Percentiles rank a stretch among this genome's conserved stretches.
These are phyloP conservation scores for Dromius quadrimaculatus DNA, from an alignment of 2,888 invertebrate genomes.

Conservation along the genomic window DNA sequence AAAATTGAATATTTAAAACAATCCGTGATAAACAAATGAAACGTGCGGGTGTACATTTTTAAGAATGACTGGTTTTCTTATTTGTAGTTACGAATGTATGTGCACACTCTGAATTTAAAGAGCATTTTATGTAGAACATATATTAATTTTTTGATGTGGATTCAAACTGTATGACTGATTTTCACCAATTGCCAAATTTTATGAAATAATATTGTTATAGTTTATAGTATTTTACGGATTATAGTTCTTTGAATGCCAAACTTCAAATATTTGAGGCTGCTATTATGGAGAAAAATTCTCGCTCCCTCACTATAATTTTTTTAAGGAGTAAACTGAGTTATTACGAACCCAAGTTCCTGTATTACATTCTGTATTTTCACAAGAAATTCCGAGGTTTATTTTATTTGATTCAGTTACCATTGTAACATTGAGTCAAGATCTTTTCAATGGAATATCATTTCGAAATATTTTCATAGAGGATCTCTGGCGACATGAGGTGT, in stretches of 20 bases:
- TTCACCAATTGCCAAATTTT: constrained; percentile 22
- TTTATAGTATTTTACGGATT: neutral
- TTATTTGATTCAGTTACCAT: too few relatives aligned
- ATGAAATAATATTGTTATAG: neutral
- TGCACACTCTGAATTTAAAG: constrained; percentile 32
- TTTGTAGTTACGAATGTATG: constrained; percentile 46
- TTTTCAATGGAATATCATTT: too few relatives aligned
- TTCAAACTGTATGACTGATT: constrained; percentile 16
- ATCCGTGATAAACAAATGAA: constrained; percentile 42
- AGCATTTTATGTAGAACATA: constrained; percentile 36
- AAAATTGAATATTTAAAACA: constrained; percentile 38
- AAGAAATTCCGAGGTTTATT: too few relatives aligned
- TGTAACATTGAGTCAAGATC: too few relatives aligned
- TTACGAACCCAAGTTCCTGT: too few relatives aligned
- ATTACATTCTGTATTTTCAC: too few relatives aligned
- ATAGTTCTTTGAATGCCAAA: constrained; percentile 29
- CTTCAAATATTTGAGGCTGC: too few relatives aligned
- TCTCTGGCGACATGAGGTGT: too few relatives aligned
- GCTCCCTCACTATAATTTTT: too few relatives aligned
- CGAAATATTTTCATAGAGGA: too few relatives aligned
- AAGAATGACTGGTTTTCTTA: constrained; percentile 46
- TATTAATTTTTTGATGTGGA: neutral
- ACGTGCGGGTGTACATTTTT: constrained; percentile 47
- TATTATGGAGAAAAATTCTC: too few relatives aligned
- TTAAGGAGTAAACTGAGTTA: too few relatives aligned